Evolutionary conservation across 1,140 invertebrate genomes (phyloP).

Genomic region (Drosophila mojavensis): DNA sequence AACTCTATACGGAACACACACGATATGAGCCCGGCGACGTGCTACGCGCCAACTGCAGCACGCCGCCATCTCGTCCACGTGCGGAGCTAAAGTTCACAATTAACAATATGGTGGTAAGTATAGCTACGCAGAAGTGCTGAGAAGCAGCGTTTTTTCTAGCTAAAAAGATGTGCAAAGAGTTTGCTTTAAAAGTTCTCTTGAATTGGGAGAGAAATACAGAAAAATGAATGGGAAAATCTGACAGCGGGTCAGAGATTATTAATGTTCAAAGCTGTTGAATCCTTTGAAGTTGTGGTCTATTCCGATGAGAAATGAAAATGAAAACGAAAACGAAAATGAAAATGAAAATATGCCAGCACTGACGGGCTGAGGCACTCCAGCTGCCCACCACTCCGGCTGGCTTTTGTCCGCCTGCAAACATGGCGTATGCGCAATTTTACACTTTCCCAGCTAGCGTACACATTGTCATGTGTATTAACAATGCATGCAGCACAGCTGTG

Average conservation of each 20-base stretch:
- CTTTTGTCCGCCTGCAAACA: constrained; percentile 46
- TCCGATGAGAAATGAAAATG: constrained; percentile 69
- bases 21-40: constrained; percentile 89
- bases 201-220: constrained; percentile 45
- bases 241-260: constrained; percentile 70
- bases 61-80: constrained; percentile 88
- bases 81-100: constrained; percentile 89
- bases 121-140: background rate
- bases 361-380: constrained; percentile 22
- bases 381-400: constrained; percentile 7
- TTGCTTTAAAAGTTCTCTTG: constrained; percentile 21
- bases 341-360: constrained; percentile 39
- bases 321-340: constrained; percentile 54
- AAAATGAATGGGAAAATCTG: constrained; percentile 38
- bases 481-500: constrained; percentile 55
- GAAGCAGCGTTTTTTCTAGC: background rate
- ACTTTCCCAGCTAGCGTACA: constrained; percentile 57
- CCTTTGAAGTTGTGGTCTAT: constrained; percentile 64
- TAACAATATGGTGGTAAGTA: constrained; percentile 90
- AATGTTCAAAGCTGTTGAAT: constrained; percentile 52
- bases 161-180: background rate
- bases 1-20: constrained; percentile 86
- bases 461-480: constrained; percentile 75
- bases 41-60: constrained; percentile 88
- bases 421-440: constrained; percentile 74